Conservation (phyloP, 2,888 invertebrate species). For the Kryphioiulus occultus region DNA sequence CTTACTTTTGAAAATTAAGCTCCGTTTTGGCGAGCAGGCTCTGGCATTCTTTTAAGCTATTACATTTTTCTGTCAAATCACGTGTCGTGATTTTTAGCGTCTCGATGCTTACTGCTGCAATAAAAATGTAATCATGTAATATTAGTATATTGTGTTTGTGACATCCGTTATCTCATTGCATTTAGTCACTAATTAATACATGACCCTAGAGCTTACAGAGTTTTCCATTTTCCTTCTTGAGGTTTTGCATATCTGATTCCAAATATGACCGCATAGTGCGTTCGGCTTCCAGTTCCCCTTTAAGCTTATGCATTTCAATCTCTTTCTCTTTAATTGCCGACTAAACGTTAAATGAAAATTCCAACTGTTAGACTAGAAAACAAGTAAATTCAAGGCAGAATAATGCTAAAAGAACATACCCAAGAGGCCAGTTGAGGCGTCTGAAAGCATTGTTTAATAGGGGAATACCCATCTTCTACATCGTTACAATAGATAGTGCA, state of each 20-base stretch:
- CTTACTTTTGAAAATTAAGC: background rate
- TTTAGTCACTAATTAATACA: too few species aligned
- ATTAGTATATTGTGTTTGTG: too few species aligned
- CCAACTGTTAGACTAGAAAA: background rate
- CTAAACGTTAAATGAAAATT: background rate
- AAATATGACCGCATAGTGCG: background rate
- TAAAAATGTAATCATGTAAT: background rate
- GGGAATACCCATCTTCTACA: background rate
- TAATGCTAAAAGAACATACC: background rate
- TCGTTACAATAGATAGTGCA: background rate
- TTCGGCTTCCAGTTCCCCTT: constrained; percentile 12
- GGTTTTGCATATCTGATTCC: background rate
- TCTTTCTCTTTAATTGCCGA: constrained; percentile 9
- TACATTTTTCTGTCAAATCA: background rate
- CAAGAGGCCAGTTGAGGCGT: constrained; percentile 22
- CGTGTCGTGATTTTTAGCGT: background rate
- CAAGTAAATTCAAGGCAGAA: too few species aligned
- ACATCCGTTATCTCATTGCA: too few species aligned
- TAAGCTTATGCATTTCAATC: background rate
- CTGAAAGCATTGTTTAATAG: constrained; percentile 40
- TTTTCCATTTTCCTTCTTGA: background rate
- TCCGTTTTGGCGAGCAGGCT: background rate
- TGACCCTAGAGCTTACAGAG: background rate
- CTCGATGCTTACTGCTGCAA: background rate
- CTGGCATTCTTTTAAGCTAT: background rate